Base-by-base conservation (phyloP, 1,140 invertebrate species). In the Cylas formicarius region DNA sequence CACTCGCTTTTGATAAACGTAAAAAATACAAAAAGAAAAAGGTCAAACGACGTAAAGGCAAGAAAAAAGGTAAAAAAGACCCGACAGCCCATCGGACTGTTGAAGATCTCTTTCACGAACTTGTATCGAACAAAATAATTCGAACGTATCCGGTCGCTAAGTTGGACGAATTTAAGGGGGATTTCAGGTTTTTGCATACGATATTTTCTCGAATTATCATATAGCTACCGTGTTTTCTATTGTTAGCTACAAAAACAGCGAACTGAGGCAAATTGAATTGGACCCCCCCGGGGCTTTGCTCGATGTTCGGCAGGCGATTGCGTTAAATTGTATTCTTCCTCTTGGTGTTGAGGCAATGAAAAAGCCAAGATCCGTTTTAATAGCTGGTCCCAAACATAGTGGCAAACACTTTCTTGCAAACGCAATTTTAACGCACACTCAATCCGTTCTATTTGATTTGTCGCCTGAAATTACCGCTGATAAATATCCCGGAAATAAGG, bases 381-480 rank as follows among this genome's bases (percentile, higher is more conserved):
- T 93, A 10, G 73, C 76, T 31, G 90, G 90, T 5, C 82, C 86
- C 0, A 62, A 70, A 13, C 82, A 82, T 1, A 78, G 76, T 55
- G 89, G 89, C 0, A 90, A 92, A 65, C 78, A 79, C 42, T 74
- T 85, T 61, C 54, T 92, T 2, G 77, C 86, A 0, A 71, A 90
- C 52, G 82, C 84, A 1, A 74, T 91, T 28, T 89, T 86, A 52
- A 80, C 77, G 5, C 86, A 89, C 67, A 67, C 60, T 3, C 42
- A 50, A 42, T 87, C 87, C 3, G 83, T 85, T 4, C 67, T 92
- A 16, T 86, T 93, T 60, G 87, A 93, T 53, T 67, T 93, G 2
- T 83, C 84, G 14, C 77, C 88, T 2, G 71, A 75, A 3, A 86
- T 87, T 48, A 74, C 88, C 24, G 77, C 72, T 16, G 79, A 78